A percentile compares a stretch with the other conserved stretches of the same genome.
Evolutionary conservation across 2,113 vertebrate genomes (phyloP).

Genomic region (Etheostoma spectabile): DNA sequence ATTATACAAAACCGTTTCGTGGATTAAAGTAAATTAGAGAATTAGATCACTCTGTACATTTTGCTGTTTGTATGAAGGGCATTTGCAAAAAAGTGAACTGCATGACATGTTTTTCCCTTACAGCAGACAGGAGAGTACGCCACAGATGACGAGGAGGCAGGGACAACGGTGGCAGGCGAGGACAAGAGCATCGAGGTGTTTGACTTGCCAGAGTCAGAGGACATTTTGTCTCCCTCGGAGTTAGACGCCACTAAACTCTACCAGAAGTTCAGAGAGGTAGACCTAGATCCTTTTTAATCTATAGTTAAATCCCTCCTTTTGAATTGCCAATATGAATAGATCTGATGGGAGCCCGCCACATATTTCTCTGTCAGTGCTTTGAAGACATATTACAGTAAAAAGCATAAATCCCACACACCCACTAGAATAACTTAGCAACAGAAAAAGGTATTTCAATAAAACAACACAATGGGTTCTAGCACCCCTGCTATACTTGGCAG

Average conservation of each 20-base stretch:
- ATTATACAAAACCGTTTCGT: background rate
- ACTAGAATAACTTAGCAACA: background rate
- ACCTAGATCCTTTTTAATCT: background rate
- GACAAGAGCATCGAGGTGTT: conserved; percentile 97
- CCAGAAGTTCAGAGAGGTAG: conserved; percentile 98
- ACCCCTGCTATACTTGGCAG: conserved; percentile 21
- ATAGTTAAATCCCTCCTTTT: background rate
- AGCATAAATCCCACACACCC: background rate
- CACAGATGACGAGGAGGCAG: conserved; percentile 94
- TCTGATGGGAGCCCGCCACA: background rate
- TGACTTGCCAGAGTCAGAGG: conserved; percentile 94
- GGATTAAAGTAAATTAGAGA: background rate
- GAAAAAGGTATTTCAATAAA: conserved; percentile 30
- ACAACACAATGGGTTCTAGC: conserved; percentile 31
- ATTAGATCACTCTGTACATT: background rate
- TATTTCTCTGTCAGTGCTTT: conserved; percentile 26
- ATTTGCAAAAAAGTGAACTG: background rate
- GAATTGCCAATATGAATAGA: background rate
- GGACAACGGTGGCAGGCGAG: conserved; percentile 82
- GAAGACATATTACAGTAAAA: conserved; percentile 12
- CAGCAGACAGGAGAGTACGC: conserved; percentile 97
- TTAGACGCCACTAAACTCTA: conserved; percentile 94
- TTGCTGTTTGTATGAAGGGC: background rate
- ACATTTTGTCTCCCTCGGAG: conserved; percentile 94
- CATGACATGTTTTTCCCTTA: conserved; percentile 24